Evolutionary conservation across 53 echinoderm and acorn worm species (phyloP).

Genomic region (Echinometra lucunter): DNA sequence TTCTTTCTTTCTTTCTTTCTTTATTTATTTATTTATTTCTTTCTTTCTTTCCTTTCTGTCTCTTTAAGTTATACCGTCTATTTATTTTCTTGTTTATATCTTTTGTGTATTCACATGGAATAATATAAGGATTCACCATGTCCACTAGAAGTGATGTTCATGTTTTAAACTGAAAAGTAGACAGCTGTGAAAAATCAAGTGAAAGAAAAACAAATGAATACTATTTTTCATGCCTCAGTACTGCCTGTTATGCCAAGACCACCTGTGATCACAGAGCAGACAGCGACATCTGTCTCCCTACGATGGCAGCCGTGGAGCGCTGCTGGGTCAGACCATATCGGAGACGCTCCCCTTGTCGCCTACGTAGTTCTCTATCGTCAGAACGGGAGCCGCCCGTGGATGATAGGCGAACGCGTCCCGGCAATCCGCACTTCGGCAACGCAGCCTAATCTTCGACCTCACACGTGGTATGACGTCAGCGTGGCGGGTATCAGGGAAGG

Average conservation of each 20-base stretch:
- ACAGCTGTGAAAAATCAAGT: too few species aligned
- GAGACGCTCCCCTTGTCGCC: conserved; percentile 44
- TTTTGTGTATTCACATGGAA: too few species aligned
- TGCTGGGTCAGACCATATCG: not conserved
- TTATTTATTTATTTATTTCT: too few species aligned
- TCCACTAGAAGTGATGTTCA: too few species aligned
- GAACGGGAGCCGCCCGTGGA: conserved; percentile 15
- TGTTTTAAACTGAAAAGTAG: too few species aligned
- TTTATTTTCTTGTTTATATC: too few species aligned
- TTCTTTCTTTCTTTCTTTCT: too few species aligned
- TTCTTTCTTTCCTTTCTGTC: too few species aligned
- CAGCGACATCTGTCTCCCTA: conserved; percentile 48
- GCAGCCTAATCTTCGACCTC: conserved; percentile 24
- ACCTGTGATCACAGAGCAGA: not conserved
- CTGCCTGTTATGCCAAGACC: not conserved
- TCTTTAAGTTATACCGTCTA: too few species aligned
- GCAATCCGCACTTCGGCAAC: conserved; percentile 29
- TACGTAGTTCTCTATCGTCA: conserved; percentile 53
- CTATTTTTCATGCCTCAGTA: not conserved
- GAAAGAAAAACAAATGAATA: too few species aligned
- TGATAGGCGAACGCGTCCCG: conserved; percentile 17
- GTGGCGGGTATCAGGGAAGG: conserved; percentile 49
- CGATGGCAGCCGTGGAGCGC: conserved; percentile 37
- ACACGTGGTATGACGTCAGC: conserved; percentile 66
- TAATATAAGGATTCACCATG: too few species aligned